phyloP scores from a whole-genome alignment of 2,888 invertebrate species.

The Seira ritae region DNA sequence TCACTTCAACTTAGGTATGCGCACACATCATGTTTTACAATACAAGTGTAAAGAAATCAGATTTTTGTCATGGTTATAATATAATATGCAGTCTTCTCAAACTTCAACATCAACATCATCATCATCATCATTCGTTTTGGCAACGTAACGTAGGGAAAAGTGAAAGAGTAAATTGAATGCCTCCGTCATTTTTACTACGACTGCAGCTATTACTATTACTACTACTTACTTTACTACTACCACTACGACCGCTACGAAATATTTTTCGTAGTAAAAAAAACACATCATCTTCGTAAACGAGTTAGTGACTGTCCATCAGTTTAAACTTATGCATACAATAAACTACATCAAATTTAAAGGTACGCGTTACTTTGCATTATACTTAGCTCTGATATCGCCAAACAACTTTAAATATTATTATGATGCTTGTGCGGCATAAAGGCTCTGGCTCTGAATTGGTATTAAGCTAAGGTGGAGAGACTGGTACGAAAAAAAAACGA shows the following conservation, averaged over 20 bases:
- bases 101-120: not conserved
- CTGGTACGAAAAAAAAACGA: not conserved
- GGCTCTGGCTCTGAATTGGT: not conserved
- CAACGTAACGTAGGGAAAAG: not conserved
- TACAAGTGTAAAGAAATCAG: constrained; percentile 38
- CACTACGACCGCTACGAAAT: constrained; percentile 7
- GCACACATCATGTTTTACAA: constrained; percentile 37
- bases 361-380: not conserved
- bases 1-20: not conserved
- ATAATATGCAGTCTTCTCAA: no score
- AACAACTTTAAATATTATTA: not conserved
- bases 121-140: not conserved
- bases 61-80: constrained; percentile 44
- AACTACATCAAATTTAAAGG: not conserved
- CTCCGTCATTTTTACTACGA: constrained; percentile 36
- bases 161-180: constrained; percentile 18
- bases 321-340: not conserved
- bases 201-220: constrained; percentile 12
- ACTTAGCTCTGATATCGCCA: not conserved
- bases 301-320: constrained; percentile 57
- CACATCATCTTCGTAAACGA: constrained; percentile 50
- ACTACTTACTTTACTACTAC: constrained; percentile 24
- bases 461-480: not conserved
- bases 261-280: constrained; percentile 32
- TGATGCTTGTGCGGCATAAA: not conserved